Conservation (phyloP, 2,888 invertebrate species). For the Chrysopilus asiliformis region DNA sequence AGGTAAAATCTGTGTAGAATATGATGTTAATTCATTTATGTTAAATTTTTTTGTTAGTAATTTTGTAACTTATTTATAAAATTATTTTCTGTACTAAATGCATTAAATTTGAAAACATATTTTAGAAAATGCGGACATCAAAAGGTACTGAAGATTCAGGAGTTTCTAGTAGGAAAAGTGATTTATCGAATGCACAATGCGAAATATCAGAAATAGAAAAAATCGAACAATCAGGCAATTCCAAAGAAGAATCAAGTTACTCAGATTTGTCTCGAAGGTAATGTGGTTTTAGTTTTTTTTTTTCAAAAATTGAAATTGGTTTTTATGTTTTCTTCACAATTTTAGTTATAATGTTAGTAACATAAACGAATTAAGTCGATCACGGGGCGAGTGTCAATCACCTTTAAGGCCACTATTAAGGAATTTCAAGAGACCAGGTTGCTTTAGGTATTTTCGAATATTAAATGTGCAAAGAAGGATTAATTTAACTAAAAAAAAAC, state of each 20-base stretch:
- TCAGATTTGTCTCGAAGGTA: constrained; percentile 41
- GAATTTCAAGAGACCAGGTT: constrained; percentile 34
- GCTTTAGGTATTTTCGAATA: constrained; percentile 22
- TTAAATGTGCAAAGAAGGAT: not conserved
- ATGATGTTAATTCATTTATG: too few species aligned
- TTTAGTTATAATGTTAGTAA: constrained; percentile 27
- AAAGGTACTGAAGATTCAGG: constrained; percentile 39
- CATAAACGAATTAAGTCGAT: constrained; percentile 29
- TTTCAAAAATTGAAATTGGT: not conserved
- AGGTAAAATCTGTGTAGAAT: too few species aligned
- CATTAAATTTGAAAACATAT: too few species aligned
- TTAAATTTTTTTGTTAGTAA: constrained; percentile 29
- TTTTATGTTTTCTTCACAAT: not conserved
- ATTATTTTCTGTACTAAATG: too few species aligned
- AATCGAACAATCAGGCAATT: constrained; percentile 27
- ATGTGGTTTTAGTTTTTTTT: constrained; percentile 18
- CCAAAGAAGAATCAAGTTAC: constrained; percentile 28
- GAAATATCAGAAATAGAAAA: constrained; percentile 40
- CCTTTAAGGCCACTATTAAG: constrained; percentile 30
- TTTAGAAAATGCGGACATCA: constrained; percentile 30
- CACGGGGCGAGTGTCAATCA: constrained; percentile 27
- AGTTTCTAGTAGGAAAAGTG: constrained; percentile 39
- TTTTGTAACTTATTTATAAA: too few species aligned
- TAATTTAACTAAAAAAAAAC: constrained; percentile 14
- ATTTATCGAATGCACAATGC: constrained; percentile 38